Evolutionary conservation across 2,797 vertebrate species (phyloP), one percentile per base, ranked within the genome.

Genomic region (Oreonectes daqikongensis): DNA sequence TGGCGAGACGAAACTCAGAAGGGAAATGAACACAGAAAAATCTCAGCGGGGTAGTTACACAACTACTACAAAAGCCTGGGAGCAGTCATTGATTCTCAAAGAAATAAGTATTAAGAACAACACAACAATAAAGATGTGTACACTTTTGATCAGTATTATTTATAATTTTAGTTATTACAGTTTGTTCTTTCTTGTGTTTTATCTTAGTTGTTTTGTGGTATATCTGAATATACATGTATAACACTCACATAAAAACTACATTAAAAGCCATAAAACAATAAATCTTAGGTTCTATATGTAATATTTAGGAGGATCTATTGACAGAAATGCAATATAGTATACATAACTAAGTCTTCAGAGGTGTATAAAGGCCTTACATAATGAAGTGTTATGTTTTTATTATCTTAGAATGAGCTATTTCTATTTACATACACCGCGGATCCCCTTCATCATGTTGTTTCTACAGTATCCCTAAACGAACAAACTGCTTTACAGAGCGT

Each of bases 1-100:
- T 73, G 69, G 67, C 60, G 12, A 83, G 52, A 72, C 40, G 64
- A 75, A 68, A 53, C 76, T 84, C 70, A 52, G 42, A 64, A 60
- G 65, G 48, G 35, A 71, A 64, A 60, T 57, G 22, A 80, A 79
- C 76, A 42, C 65, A 76, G 78, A 74, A 69, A 44, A 78, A 61
- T n/a, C 59, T n/a, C 59, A 12, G 18, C 4, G 15, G 55, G 26
- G 55, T 18, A 28, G 55, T 30, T 24, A 55, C 15, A 73, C 4
- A 42, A 70, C 20, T 26, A 18, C 7, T 42, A 70, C 14, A 57
- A 40, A 74, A 74, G 17, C 18, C 24, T 9, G 17, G 28, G 63
- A 38, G 35, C 46, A 15, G 10, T 63, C 0, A 48, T 32, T 32
- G 44, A 61, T 48, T 57, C 26, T 42, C 14, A 61, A 12, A 44